Evolutionary conservation across 2,888 invertebrate genomes (phyloP).

Genomic region (Pheosia gnoma): DNA sequence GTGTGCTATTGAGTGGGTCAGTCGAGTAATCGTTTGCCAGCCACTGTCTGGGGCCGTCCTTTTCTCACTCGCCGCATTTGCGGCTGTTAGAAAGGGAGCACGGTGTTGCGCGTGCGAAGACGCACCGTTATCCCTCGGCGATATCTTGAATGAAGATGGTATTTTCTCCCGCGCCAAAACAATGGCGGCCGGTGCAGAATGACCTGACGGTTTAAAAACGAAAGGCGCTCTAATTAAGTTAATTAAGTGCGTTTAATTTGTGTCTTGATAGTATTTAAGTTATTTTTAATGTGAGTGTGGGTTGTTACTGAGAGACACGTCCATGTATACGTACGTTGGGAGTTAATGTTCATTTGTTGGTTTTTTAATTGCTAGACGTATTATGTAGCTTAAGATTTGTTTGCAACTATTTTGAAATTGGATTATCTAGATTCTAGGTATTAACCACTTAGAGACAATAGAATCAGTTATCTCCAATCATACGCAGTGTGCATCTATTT

Average conservation of each 20-base stretch:
- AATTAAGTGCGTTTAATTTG: conserved; percentile 57
- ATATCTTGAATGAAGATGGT: conserved; percentile 84
- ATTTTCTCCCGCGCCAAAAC: conserved; percentile 83
- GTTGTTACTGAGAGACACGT: conserved; percentile 25
- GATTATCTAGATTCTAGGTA: too few relatives aligned
- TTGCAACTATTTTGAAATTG: too few relatives aligned
- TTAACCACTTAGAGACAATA: too few relatives aligned
- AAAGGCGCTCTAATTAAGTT: conserved; percentile 68
- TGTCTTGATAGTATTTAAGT: conserved; percentile 37
- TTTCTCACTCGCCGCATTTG: conserved; percentile 29
- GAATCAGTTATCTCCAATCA: too few relatives aligned
- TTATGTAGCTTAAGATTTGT: too few relatives aligned
- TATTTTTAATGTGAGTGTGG: conserved; percentile 32
- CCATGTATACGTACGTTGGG: background rate
- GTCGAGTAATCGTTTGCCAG: conserved; percentile 80
- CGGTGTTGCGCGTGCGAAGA: conserved; percentile 65
- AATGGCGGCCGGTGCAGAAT: conserved; percentile 69
- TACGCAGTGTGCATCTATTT: background rate
- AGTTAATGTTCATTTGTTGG: background rate
- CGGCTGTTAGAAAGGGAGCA: conserved; percentile 44
- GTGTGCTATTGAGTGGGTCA: conserved; percentile 82
- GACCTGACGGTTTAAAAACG: conserved; percentile 73
- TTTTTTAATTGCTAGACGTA: background rate
- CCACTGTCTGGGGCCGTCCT: conserved; percentile 64
- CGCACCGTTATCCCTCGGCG: conserved; percentile 81